Base-by-base conservation (phyloP, 2,113 vertebrate species). In the Melanerpes formicivorus region DNA sequence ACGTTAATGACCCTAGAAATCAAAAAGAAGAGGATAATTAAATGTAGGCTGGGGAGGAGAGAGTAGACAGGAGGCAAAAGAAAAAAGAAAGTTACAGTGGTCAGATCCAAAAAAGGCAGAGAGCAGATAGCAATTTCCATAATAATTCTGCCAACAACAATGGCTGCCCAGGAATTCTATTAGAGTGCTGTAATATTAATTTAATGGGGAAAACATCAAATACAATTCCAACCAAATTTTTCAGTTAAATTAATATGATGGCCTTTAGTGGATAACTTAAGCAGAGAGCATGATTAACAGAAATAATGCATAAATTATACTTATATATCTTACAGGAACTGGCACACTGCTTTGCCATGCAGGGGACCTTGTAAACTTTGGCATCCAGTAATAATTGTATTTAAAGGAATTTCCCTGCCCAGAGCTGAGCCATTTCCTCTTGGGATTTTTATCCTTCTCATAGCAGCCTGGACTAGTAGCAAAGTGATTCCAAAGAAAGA, bases 201-300 rank as follows among this genome's bases (percentile, higher is more conserved):
- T 96, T 97, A 97, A 97, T 95, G 83, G 88, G 52, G 42, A 34
- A 96, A 96, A 96, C 84, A 96, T 44, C 93, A 93, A 96, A 96
- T 95, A 96, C 73, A 96, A 97, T 97, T 97, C 92, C 93, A 92
- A 95, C 75, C 91, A 91, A 97, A 95, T 96, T 97, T 97, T 97
- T 97, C 97, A 97, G 90, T 98, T 96, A 96, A 97, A 97, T 97
- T 96, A 96, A 91, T 88, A 78, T 55, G 95, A 96, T 96, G 88
- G 88, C 30, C 69, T 96, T 96, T 97, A 97, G 96, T 95, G 80
- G 96, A 87, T 96, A 96, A 95, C 95, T 95, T 96, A 97, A 96
- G 94, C 90, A 95, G 94, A 87, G 67, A 94, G 84, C 23, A 37
- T 1, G n/a, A 97, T 95, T 92, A 97, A 92, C 91, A 91, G 94